Evolutionary conservation across 2,888 invertebrate species (phyloP), one percentile per base, ranked within the genome.

Genomic region (Trilocha varians): DNA sequence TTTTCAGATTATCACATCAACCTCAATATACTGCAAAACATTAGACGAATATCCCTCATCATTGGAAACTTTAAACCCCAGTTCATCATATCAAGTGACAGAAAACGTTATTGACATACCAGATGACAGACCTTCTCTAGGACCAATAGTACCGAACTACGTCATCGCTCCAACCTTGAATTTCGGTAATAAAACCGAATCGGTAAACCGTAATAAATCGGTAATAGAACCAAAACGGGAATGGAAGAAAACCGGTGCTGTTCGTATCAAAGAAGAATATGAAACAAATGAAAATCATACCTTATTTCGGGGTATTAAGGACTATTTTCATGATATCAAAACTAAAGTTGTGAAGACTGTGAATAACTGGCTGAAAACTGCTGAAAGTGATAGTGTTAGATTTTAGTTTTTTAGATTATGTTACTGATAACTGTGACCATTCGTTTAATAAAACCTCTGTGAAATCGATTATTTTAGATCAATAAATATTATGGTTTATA

Each of bases 71-170:
- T 5, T 4, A 3, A 5, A 25, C 25, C 11, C 11, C 11, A 25
- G 25, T 3, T 11, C 25, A 25, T 25, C 25, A 11, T 82, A 82
- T 32, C 59, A 78, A 64, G 76, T 82, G 0, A 71, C 71, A 16
- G 82, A 82, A 55, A 57, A 63, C 4, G 52, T 78, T 2, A 46
- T 58, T 2, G 82, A 82, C 37, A 49, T 78, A 32, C 78, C 79
- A 1, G 70, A 79, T 38, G 49, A 62, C 3, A 57, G 61, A 13
- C 57, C 57, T 2, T 38, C 43, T 42, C 38, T 41, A 13, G 62
- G 59, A 3, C 69, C 73, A 1, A 57, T 78, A 2, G 13, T 68
- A 1, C 32, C 62, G 2, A 67, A 68, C 25, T 76, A 57, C 33
- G 62, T 60, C 3, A 37, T 63, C 4, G 18, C 37, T 1, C 55